A percentile compares a stretch with the other conserved stretches of the same genome.
phyloP scores from a whole-genome alignment of 2,888 invertebrate genomes.

The Exephanes ischioxanthus region DNA sequence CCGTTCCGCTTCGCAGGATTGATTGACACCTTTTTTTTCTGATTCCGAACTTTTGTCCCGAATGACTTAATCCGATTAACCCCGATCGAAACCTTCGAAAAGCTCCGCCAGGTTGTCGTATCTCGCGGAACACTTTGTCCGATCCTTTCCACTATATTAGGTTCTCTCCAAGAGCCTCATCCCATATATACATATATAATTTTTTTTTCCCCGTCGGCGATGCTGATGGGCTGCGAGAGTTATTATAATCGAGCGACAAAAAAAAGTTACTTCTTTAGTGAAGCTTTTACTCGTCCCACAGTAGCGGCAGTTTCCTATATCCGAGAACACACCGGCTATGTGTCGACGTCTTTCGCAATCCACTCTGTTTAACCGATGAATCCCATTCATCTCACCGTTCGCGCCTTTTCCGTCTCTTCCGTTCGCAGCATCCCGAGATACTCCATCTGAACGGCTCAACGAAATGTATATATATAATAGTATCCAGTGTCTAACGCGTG shows the following conservation, averaged over 20 bases:
- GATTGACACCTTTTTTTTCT: constrained; percentile 35
- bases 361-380: constrained; percentile 26
- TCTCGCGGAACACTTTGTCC: not conserved
- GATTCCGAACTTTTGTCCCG: constrained; percentile 41
- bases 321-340: not conserved
- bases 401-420: constrained; percentile 41
- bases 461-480: constrained; percentile 27
- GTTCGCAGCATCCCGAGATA: constrained; percentile 20
- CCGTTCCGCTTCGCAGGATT: constrained; percentile 40
- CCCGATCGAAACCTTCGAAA: constrained; percentile 24
- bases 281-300: constrained; percentile 28
- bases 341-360: constrained; percentile 48
- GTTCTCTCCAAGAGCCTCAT: constrained; percentile 5
- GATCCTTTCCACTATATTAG: not conserved
- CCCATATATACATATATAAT: not conserved
- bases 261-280: not conserved
- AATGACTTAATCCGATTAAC: constrained; percentile 51
- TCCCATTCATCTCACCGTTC: constrained; percentile 45
- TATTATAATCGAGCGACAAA: not conserved
- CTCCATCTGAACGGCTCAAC: not conserved
- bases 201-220: not conserved
- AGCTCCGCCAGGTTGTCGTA: not conserved
- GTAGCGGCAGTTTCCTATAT: constrained; percentile 9
- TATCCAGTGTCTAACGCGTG: constrained; percentile 34
- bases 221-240: not conserved